Evolutionary conservation across 2,113 vertebrate species (phyloP), one percentile per base, ranked within the genome.

Genomic region (Phalacrocorax pelagicus): DNA sequence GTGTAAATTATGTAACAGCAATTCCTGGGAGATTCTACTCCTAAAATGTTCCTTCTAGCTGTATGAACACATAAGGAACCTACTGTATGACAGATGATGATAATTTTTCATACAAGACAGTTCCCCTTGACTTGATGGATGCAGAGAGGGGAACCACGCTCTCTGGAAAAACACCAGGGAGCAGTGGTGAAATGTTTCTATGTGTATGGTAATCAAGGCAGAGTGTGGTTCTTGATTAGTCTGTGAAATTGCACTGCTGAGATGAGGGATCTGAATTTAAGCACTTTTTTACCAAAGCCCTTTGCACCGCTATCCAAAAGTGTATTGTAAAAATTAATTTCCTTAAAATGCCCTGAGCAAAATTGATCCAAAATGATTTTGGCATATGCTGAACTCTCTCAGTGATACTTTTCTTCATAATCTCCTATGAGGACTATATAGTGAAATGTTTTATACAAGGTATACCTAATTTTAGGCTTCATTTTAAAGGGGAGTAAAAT

Each of bases 321-420:
- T 82, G 79, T 63, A 73, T 97, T 96, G 95, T 96, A 97, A 97
- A 97, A 97, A 96, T 97, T 94, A 95, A 96, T 97, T 98, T 95
- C 78, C 72, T 96, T 95, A 92, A 92, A 86, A 88, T 44, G 81
- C 95, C 23, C 4, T 96, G 94, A 97, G 90, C 96, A 94, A 97
- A 97, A 96, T 95, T 96, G 93, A 90, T 97, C 92, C 90, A 85
- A 92, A 96, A 85, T 97, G 30, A 70, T 94, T 97, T 92, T 95
- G 97, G 73, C 96, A 97, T 95, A 95, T 91, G 77, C 83, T 75
- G 83, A 90, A 91, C 90, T 92, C 94, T n/a, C 88, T 96, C 93
- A 94, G 94, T 83, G 92, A 82, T 95, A 65, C 88, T 77, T 92
- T 94, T 85, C 70, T 81, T 95, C 81, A 69, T 78, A 46, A 92